phyloP scores from a whole-genome alignment of 2,113 vertebrate genomes.

The Eudyptes chrysolophus region DNA sequence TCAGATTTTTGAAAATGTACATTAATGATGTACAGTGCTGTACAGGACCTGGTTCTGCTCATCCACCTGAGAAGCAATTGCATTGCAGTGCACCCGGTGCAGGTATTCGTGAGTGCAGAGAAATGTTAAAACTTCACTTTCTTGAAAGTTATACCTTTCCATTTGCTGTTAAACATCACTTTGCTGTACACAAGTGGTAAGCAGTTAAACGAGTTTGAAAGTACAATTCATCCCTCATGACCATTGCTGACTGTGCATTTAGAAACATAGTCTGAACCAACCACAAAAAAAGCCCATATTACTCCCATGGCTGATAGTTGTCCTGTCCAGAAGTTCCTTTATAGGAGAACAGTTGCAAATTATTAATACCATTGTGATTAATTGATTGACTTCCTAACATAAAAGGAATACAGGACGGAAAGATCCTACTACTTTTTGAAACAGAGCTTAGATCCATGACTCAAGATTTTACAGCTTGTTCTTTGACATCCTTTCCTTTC shows the following conservation, averaged over 20 bases:
- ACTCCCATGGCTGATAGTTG: background rate
- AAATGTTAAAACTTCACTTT: background rate
- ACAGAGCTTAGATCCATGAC: background rate
- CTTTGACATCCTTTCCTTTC: background rate
- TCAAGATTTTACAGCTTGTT: background rate
- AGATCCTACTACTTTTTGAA: background rate
- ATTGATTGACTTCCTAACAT: background rate
- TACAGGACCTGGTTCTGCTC: background rate
- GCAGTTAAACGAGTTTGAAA: background rate
- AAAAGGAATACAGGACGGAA: background rate
- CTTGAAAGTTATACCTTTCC: background rate
- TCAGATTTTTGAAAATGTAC: background rate
- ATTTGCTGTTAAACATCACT: background rate
- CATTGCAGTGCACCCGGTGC: background rate
- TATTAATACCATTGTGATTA: background rate
- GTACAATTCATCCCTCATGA: background rate
- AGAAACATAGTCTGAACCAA: background rate
- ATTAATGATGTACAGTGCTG: background rate
- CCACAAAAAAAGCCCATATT: no score
- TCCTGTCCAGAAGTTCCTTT: background rate
- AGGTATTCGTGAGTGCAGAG: accelerated
- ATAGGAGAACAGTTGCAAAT: background rate
- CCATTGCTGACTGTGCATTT: background rate
- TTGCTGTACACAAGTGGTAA: background rate
- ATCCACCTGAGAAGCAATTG: background rate